phyloP scores from a whole-genome alignment of 1,140 invertebrate genomes.

The Orchesella cincta region DNA sequence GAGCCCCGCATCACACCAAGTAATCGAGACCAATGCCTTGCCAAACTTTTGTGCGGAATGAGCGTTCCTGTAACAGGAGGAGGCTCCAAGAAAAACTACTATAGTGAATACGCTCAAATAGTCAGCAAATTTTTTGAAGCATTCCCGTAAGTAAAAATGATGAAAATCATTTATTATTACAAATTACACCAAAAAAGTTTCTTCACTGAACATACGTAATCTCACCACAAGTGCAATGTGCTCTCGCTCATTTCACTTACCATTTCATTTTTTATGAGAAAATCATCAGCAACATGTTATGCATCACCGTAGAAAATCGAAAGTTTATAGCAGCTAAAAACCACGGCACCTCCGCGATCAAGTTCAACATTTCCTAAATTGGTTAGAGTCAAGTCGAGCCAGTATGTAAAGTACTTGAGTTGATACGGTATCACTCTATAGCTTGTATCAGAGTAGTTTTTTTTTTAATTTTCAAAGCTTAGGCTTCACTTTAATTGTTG shows the following conservation, averaged over 20 bases:
- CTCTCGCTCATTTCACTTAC: too few relatives aligned
- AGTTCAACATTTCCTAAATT: too few relatives aligned
- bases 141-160: constrained; percentile 34
- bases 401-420: too few relatives aligned
- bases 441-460: background rate
- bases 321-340: background rate
- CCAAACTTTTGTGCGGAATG: constrained; percentile 40
- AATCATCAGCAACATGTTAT: too few relatives aligned
- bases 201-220: background rate
- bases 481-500: background rate
- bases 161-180: background rate
- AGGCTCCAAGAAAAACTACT: constrained; percentile 33
- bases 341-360: too few relatives aligned
- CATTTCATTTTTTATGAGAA: too few relatives aligned
- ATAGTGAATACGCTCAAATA: constrained; percentile 32
- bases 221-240: background rate
- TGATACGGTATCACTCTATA: too few relatives aligned
- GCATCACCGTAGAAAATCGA: constrained; percentile 1
- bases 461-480: background rate
- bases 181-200: background rate
- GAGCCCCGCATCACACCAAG: constrained; percentile 16
- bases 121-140: constrained; percentile 36
- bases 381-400: too few relatives aligned
- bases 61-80: constrained; percentile 29
- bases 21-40: constrained; percentile 35